A percentile compares a stretch with the other conserved stretches of the same genome.
Conservation (phyloP, 2,888 invertebrate species). For the Diadromus collaris region DNA sequence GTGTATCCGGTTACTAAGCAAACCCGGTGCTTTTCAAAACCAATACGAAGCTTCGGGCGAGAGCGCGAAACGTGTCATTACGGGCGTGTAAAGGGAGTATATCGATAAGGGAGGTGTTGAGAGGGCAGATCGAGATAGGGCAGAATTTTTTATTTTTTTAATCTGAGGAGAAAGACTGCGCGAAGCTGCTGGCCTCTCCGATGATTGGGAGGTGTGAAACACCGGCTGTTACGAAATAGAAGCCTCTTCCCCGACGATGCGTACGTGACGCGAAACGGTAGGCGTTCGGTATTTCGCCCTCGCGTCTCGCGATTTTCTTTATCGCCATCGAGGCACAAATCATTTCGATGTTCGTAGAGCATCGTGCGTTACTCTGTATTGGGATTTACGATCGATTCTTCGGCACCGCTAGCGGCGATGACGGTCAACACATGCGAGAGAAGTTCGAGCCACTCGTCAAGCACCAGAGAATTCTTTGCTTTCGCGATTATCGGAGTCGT, state of each 20-base stretch:
- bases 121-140: constrained; percentile 75
- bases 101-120: constrained; percentile 80
- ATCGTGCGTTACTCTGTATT: constrained; percentile 17
- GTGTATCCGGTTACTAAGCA: constrained; percentile 76
- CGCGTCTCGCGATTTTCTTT: constrained; percentile 61
- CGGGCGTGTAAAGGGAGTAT: constrained; percentile 63
- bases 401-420: neutral
- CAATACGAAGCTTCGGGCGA: constrained; percentile 70
- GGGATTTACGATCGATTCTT: constrained; percentile 31
- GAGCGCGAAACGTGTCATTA: constrained; percentile 77
- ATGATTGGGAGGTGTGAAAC: constrained; percentile 76
- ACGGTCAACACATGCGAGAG: neutral
- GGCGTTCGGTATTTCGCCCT: constrained; percentile 53
- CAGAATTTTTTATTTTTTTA: constrained; percentile 43
- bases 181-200: constrained; percentile 26
- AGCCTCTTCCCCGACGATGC: constrained; percentile 14
- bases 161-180: constrained; percentile 32
- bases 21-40: constrained; percentile 74
- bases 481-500: constrained; percentile 3
- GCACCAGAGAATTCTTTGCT: neutral
- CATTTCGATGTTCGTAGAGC: constrained; percentile 44
- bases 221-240: constrained; percentile 52
- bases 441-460: neutral
- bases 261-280: constrained; percentile 54
- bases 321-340: constrained; percentile 63